Evolutionary conservation across 2,113 vertebrate genomes (phyloP).

Genomic region (Diphyllodes magnificus): DNA sequence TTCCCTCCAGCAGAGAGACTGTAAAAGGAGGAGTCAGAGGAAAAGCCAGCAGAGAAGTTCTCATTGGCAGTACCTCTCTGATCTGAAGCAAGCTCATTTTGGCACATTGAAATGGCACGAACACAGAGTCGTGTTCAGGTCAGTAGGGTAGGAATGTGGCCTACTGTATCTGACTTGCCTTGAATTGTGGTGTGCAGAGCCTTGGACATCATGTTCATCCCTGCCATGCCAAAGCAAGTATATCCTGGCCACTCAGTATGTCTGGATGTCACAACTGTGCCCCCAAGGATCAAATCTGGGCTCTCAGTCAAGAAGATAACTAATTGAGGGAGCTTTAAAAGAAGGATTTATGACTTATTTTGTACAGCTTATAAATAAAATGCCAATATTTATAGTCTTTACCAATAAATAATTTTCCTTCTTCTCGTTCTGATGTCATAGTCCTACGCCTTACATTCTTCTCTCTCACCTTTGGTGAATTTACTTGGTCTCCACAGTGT

Average conservation of each 20-base stretch:
- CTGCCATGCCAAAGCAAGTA: background rate
- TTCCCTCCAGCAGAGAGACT: background rate
- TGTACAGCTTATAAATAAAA: background rate
- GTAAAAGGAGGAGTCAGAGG: background rate
- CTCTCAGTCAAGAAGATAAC: background rate
- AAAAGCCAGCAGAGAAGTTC: background rate
- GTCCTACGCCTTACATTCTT: background rate
- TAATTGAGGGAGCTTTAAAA: background rate
- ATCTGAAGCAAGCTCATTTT: background rate
- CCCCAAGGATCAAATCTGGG: background rate
- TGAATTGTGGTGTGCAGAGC: background rate
- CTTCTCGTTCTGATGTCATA: background rate
- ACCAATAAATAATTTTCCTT: background rate
- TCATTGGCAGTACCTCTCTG: background rate
- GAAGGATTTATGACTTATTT: background rate
- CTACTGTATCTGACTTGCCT: background rate
- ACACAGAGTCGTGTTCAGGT: accelerated
- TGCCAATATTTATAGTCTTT: background rate
- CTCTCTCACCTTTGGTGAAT: background rate
- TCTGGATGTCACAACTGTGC: background rate
- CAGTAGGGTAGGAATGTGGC: background rate
- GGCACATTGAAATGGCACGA: background rate
- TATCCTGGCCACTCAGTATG: background rate
- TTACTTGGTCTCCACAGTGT: background rate
- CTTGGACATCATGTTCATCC: background rate